Conservation (phyloP, 35 echinoderm and acorn worm genomes). For the Chiridota heheva region DNA sequence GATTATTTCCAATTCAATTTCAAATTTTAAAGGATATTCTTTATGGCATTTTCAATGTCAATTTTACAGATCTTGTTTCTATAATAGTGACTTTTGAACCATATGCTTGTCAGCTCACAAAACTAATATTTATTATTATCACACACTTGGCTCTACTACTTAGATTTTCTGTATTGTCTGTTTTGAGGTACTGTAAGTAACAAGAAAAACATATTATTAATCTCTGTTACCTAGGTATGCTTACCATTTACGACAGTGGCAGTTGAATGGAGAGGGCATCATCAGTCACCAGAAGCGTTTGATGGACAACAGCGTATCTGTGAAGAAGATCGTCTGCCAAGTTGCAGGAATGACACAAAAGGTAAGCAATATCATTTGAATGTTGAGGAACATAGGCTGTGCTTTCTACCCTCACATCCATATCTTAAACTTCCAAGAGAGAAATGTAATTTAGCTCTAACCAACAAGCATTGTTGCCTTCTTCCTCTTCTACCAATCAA, state of each 20-base stretch:
- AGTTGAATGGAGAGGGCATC: constrained; percentile 66
- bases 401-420: no score
- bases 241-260: constrained; percentile 79
- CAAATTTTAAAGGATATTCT: no score
- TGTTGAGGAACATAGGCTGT: not conserved
- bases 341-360: constrained; percentile 76
- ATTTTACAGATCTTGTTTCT: no score
- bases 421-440: no score
- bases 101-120: not conserved
- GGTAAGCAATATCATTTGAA: constrained; percentile 26
- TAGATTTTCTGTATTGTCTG: not conserved
- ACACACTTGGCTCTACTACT: not conserved
- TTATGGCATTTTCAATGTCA: no score
- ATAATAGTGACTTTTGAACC: not conserved
- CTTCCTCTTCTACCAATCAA: no score
- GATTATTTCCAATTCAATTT: no score
- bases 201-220: not conserved
- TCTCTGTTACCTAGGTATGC: constrained; percentile 57
- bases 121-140: not conserved
- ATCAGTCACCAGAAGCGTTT: constrained; percentile 64
- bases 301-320: constrained; percentile 31
- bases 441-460: no score
- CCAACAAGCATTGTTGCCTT: no score
- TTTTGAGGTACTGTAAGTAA: not conserved
- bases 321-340: constrained; percentile 72